Conservation (phyloP, 2,888 invertebrate species). For the Sphaerophoria taeniata region DNA sequence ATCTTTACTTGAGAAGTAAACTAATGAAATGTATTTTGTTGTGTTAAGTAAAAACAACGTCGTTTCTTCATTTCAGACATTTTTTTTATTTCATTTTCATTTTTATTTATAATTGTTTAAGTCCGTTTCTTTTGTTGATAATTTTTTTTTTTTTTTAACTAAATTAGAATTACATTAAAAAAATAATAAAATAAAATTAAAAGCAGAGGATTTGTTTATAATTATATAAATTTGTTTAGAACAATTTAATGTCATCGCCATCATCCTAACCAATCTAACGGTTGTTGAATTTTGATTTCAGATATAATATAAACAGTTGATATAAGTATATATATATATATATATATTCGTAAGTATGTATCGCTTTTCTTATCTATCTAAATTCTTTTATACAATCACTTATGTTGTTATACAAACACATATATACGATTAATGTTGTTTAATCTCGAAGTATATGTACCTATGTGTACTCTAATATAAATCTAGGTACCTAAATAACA, state of each 20-base stretch:
- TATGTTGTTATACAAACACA: constrained; percentile 43
- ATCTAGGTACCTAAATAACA: constrained; percentile 37
- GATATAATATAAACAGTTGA: constrained; percentile 61
- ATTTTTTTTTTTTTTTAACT: no score
- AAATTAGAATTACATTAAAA: constrained; percentile 25
- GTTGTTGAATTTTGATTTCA: background rate
- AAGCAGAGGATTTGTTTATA: constrained; percentile 41
- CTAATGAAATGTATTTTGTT: no score
- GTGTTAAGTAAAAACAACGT: no score
- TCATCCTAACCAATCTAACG: background rate
- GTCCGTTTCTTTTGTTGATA: constrained; percentile 11
- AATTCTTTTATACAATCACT: constrained; percentile 63
- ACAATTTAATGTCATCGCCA: constrained; percentile 24
- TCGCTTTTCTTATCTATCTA: constrained; percentile 48
- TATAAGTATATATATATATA: constrained; percentile 28
- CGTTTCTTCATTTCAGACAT: constrained; percentile 44
- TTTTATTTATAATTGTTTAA: background rate
- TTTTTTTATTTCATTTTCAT: constrained; percentile 30
- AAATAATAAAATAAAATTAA: constrained; percentile 57
- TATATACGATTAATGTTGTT: constrained; percentile 3
- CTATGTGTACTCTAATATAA: constrained; percentile 26
- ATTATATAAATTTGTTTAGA: constrained; percentile 39
- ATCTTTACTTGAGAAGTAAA: no score
- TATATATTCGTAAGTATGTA: constrained; percentile 7
- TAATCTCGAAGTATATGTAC: background rate